Percentiles rank a stretch among this genome's conserved stretches.
phyloP scores from a whole-genome alignment of 2,888 invertebrate species.

The Philaethria dido region DNA sequence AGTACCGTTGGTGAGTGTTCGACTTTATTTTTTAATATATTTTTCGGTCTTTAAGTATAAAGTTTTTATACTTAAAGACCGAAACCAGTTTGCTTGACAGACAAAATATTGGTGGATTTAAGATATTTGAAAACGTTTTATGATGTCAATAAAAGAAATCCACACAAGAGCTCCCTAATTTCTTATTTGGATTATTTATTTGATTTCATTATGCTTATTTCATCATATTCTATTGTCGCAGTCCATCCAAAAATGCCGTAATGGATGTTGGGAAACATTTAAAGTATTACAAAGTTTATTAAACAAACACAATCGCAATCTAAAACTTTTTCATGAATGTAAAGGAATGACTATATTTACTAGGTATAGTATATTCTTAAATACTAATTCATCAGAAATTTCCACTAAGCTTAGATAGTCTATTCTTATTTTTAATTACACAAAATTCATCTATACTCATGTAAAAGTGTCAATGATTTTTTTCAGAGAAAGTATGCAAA shows the following conservation, averaged over 20 bases:
- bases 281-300: slow-evolving; percentile 64
- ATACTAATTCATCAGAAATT: too few relatives aligned
- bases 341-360: slow-evolving; percentile 65
- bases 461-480: too few relatives aligned
- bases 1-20: slow-evolving; percentile 61
- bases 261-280: slow-evolving; percentile 57
- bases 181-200: background rate
- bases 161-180: background rate
- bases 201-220: background rate
- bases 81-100: too few relatives aligned
- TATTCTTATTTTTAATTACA: background rate
- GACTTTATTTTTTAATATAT: background rate
- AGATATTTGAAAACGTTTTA: too few relatives aligned
- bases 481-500: slow-evolving; percentile 58
- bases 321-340: slow-evolving; percentile 58
- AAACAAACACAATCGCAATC: slow-evolving; percentile 58
- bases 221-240: slow-evolving; percentile 40
- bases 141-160: too few relatives aligned
- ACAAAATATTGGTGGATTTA: too few relatives aligned
- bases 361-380: slow-evolving; percentile 52
- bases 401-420: too few relatives aligned
- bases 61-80: too few relatives aligned
- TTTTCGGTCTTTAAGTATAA: too few relatives aligned
- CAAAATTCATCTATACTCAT: background rate
- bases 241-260: slow-evolving; percentile 62